Conservation (phyloP, 1,140 invertebrate species). For the Plutomurus gul region DNA sequence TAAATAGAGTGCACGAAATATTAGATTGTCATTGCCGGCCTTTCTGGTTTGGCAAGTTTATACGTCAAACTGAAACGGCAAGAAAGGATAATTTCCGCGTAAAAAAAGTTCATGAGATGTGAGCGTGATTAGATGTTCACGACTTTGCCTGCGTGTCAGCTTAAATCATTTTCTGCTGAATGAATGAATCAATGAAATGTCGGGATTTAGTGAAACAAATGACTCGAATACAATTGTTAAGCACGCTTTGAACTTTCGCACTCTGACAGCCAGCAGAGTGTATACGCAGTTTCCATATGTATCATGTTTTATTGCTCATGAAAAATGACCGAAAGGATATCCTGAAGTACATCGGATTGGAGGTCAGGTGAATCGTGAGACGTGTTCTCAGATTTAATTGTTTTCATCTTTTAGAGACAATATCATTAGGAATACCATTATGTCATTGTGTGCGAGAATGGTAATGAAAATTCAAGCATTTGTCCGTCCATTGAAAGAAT, state of each 20-base stretch:
- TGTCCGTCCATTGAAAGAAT: too few relatives aligned
- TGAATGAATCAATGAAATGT: neutral
- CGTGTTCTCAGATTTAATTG: too few relatives aligned
- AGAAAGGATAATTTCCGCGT: neutral
- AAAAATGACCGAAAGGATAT: neutral
- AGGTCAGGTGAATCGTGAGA: slow-evolving; percentile 10
- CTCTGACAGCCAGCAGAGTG: too few relatives aligned
- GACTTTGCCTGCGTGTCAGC: neutral
- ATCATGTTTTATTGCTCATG: neutral
- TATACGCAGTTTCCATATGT: too few relatives aligned
- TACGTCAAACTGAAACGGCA: neutral
- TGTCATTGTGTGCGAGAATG: too few relatives aligned
- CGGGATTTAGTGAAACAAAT: too few relatives aligned
- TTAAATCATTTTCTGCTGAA: neutral
- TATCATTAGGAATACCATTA: too few relatives aligned
- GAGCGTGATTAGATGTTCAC: neutral
- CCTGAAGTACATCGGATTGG: neutral
- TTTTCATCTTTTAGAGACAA: neutral
- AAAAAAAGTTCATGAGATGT: neutral
- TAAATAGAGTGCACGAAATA: neutral
- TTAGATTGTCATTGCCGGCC: neutral
- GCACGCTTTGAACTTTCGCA: too few relatives aligned
- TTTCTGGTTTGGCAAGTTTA: neutral
- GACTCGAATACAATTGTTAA: too few relatives aligned
- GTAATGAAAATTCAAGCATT: too few relatives aligned